Evolutionary conservation across 1,140 invertebrate genomes (phyloP), one percentile per base, ranked within the genome.

Genomic region (Diabrotica undecimpunctata): DNA sequence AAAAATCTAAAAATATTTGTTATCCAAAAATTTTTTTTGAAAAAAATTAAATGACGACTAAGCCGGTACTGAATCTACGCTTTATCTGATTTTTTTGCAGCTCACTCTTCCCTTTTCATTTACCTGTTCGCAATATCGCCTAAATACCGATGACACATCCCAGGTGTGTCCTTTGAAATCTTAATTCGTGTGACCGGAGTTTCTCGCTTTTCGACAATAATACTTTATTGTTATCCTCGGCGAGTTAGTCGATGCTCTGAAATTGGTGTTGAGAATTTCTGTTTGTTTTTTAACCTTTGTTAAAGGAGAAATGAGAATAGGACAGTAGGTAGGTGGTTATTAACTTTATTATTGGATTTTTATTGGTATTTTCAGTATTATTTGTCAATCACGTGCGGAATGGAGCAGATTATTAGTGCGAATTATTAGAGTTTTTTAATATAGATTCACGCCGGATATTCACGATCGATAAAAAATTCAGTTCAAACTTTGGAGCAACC

Each of bases 121-220:
- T 67, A 67, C 66, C 66, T 67, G 66, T 62, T 64, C 59, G 62
- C 54, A 54, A 62, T 57, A 57, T 38, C 10, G 56, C 51, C 51
- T 46, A 62, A 63, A 62, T 52, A 46, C 50, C 55, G 64, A 61
- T 69, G 67, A 69, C 67, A 69, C 61, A 62, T 68, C 63, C 64
- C 67, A 69, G 67, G 61, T 69, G 64, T 57, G 54, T 58, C 64
- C 38, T 69, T 69, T 69, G 60, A 69, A 69, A 65, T 69, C 67
- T 69, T 69, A 69, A 69, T 69, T 69, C 62, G 61, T 69, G 67
- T 69, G 67, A 69, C 67, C 37, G 61, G 54, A 53, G 53, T 37
- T 57, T 37, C 11, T 37, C 55, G n/a, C n/a, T 25, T 54, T 50
- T 54, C 53, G 53, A 54, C 53, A 54, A 57, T 46, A 10, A 46